phyloP scores from a whole-genome alignment of 2,113 vertebrate genomes.

The Rousettus leschenaultii region DNA sequence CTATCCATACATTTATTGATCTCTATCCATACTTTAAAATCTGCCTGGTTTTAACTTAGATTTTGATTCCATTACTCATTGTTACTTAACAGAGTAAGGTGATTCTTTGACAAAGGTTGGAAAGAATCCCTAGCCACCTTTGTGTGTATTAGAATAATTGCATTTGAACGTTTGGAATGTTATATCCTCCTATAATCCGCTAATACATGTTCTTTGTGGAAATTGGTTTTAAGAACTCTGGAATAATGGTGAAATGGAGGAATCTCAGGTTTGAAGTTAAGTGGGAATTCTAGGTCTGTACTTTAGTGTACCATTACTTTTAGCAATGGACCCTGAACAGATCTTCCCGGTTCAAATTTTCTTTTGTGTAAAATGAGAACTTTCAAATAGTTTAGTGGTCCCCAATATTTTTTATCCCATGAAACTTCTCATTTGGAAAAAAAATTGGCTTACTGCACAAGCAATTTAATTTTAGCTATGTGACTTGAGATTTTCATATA shows the following conservation, averaged over 20 bases:
- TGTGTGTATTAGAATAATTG: neutral
- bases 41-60: neutral
- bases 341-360: neutral
- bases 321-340: neutral
- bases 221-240: neutral
- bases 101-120: neutral
- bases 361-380: neutral
- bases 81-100: slow-evolving; percentile 31
- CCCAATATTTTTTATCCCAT: neutral
- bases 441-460: neutral
- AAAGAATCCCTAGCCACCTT: neutral
- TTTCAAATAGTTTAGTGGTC: neutral
- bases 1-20: neutral
- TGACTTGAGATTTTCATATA: neutral
- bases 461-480: neutral
- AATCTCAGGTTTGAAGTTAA: neutral
- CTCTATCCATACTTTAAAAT: neutral
- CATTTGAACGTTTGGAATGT: neutral
- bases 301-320: neutral
- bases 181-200: neutral
- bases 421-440: neutral
- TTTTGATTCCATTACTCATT: neutral
- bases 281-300: neutral
- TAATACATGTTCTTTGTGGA: neutral
- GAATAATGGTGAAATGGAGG: neutral